Percentiles rank a stretch among this genome's conserved stretches.
These are phyloP conservation scores for Poecilia velifera DNA, from an alignment of 2,797 vertebrate genomes.

Conservation along the genomic window DNA sequence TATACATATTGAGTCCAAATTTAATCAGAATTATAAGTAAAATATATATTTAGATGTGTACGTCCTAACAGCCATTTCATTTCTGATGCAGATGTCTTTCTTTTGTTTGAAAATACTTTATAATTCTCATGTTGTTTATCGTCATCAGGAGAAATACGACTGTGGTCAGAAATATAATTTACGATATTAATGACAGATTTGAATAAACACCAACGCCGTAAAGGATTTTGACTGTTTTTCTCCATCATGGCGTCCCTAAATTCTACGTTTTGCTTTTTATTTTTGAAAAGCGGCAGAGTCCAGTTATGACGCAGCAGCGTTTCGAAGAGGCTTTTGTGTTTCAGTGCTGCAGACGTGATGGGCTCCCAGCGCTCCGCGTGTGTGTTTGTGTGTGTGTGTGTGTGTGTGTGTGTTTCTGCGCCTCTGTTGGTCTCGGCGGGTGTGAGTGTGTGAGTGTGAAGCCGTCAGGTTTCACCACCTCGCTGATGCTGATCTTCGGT, in stretches of 20 bases:
- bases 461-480: slow-evolving; percentile 71
- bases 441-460: slow-evolving; percentile 59
- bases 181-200: neutral
- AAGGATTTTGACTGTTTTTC: neutral
- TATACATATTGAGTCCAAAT: neutral
- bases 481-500: slow-evolving; percentile 39
- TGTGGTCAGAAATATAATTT: no score
- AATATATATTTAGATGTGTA: neutral
- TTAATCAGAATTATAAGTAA: neutral
- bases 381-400: neutral
- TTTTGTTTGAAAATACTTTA: neutral
- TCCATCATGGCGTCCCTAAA: neutral
- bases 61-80: no score
- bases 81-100: neutral
- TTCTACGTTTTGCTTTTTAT: neutral
- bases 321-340: neutral
- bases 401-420: neutral
- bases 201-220: neutral
- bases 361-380: no score
- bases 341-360: no score
- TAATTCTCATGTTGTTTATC: neutral
- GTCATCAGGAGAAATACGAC: no score
- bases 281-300: neutral
- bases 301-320: neutral
- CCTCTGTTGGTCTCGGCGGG: neutral